Evolutionary conservation across 2,113 vertebrate genomes (phyloP).

Genomic region (Myotis lucifugus): DNA sequence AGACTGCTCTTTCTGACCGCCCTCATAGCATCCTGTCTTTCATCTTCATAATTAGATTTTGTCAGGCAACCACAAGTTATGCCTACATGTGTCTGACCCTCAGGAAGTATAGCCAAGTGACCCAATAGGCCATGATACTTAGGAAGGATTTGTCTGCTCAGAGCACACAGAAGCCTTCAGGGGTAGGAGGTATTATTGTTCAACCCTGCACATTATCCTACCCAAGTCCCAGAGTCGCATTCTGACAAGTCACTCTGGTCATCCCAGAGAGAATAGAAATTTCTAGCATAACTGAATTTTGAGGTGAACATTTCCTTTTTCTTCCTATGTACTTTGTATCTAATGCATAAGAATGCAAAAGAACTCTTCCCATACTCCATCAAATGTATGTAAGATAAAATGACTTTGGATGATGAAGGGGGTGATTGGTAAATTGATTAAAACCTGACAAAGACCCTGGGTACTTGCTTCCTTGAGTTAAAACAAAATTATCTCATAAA

Average conservation of each 20-base stretch:
- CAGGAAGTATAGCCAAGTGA: background rate
- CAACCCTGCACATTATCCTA: background rate
- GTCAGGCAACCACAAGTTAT: background rate
- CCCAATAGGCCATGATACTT: background rate
- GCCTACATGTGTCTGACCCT: background rate
- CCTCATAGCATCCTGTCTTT: rapidly evolving
- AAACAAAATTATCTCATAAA: background rate
- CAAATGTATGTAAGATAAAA: background rate
- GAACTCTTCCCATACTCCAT: background rate
- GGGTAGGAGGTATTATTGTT: background rate
- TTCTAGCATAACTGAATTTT: background rate
- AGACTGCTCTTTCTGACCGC: background rate
- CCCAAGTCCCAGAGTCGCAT: background rate
- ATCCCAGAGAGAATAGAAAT: background rate
- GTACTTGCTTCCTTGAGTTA: background rate
- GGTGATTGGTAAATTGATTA: background rate
- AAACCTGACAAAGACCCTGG: background rate
- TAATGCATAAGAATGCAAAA: background rate
- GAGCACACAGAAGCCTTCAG: background rate
- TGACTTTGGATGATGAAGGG: background rate
- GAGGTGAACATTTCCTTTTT: background rate
- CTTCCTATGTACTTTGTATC: background rate
- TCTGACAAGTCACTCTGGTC: background rate
- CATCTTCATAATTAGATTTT: background rate
- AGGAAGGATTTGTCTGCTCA: background rate